A percentile compares a stretch with the other conserved stretches of the same genome.
phyloP scores from a whole-genome alignment of 2,113 vertebrate genomes.

The Proteles cristata region DNA sequence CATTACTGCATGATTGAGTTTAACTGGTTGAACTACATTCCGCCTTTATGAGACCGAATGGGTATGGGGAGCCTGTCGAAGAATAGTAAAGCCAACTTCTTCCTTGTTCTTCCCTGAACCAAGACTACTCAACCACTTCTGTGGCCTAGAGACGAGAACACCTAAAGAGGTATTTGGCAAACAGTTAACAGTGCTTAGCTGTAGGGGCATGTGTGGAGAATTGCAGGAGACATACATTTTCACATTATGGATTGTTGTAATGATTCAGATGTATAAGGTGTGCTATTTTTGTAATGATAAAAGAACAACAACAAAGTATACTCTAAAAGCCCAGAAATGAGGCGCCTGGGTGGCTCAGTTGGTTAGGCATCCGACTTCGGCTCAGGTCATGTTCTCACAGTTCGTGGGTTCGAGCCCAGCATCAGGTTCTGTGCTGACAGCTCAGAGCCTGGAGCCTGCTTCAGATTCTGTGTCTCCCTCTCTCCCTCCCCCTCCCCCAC shows the following conservation, averaged over 20 bases:
- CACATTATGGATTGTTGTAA: not conserved
- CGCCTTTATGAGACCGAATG: not conserved
- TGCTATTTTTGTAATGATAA: not conserved
- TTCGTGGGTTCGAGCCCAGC: too few species aligned
- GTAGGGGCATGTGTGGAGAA: not conserved
- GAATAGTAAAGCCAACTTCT: not conserved
- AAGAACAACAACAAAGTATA: not conserved
- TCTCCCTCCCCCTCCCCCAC: too few species aligned
- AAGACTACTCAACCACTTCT: not conserved
- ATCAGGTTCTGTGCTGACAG: too few species aligned
- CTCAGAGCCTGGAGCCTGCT: too few species aligned
- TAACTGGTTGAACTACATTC: not conserved
- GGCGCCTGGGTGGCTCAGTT: too few species aligned
- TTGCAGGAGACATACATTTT: not conserved
- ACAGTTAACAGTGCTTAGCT: not conserved
- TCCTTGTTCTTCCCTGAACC: not conserved
- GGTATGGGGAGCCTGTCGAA: not conserved
- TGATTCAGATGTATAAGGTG: not conserved
- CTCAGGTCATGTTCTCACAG: too few species aligned
- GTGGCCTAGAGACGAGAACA: not conserved
- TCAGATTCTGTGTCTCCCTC: too few species aligned
- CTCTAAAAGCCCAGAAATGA: not conserved
- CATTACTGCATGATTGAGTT: not conserved
- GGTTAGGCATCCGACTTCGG: too few species aligned
- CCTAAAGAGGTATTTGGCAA: not conserved